phyloP scores from a whole-genome alignment of 2,113 vertebrate genomes.

The Nothocercus nigrocapillus region DNA sequence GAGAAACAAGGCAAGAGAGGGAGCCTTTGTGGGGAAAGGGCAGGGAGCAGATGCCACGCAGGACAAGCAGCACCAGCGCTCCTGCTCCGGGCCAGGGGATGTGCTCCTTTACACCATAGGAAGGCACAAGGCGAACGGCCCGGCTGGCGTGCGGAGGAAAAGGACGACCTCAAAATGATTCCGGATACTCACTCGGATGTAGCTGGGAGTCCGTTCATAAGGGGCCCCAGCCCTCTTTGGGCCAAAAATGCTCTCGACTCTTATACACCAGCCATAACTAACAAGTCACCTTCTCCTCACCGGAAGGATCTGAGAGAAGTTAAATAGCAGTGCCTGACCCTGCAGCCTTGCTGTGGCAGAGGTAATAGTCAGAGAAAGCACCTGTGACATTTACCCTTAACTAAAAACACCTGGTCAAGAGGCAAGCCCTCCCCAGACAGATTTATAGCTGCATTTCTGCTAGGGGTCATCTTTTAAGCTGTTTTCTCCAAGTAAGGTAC shows the following conservation, averaged over 20 bases:
- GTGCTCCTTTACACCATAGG: not conserved
- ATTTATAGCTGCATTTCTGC: not conserved
- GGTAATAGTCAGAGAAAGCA: not conserved
- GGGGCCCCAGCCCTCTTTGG: not conserved
- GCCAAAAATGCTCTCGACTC: not conserved
- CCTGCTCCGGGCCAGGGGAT: not conserved
- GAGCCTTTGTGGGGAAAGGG: not conserved
- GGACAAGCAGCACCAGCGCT: not conserved
- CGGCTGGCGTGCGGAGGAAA: not conserved
- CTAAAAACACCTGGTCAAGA: not conserved
- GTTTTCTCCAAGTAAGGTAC: not conserved
- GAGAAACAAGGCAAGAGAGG: not conserved
- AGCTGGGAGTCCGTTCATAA: not conserved
- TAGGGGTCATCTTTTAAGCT: not conserved
- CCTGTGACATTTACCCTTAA: fast-evolving
- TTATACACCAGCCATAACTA: not conserved
- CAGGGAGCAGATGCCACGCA: not conserved
- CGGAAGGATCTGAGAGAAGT: not conserved
- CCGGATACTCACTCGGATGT: too few species aligned
- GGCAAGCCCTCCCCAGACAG: fast-evolving
- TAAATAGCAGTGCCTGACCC: not conserved
- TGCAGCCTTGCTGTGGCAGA: fast-evolving
- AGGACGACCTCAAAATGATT: not conserved
- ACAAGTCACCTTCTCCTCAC: not conserved
- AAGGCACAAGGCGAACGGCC: not conserved